Evolutionary conservation across 2,888 invertebrate genomes (phyloP).

Genomic region (Loripinus fragilis): DNA sequence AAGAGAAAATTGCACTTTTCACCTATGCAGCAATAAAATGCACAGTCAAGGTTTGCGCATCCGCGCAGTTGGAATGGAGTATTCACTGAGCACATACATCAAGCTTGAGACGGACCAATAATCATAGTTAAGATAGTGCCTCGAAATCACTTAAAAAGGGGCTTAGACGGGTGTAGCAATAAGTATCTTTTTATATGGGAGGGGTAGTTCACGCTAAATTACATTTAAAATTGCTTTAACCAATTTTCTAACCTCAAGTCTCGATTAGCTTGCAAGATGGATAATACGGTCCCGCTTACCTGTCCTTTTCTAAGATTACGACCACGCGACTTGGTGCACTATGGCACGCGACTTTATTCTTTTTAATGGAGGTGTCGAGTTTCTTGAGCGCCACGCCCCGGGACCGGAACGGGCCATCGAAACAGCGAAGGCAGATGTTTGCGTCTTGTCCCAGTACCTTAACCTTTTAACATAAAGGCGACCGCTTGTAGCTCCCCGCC

Average conservation of each 20-base stretch:
- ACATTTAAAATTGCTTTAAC: constrained; percentile 48
- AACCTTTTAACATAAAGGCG: constrained; percentile 8
- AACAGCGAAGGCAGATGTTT: constrained; percentile 22
- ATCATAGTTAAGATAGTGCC: too few relatives aligned
- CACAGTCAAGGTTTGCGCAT: too few relatives aligned
- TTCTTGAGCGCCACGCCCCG: constrained; percentile 45
- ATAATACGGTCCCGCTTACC: constrained; percentile 44
- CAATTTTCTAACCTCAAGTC: constrained; percentile 47
- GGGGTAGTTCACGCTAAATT: constrained; percentile 60
- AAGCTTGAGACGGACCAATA: too few relatives aligned
- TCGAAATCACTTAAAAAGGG: too few relatives aligned
- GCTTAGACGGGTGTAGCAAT: too few relatives aligned
- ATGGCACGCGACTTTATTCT: constrained; percentile 40
- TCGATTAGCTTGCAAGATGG: constrained; percentile 20
- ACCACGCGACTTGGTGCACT: constrained; percentile 38
- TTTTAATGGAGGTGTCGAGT: constrained; percentile 16
- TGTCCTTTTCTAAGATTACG: constrained; percentile 40
- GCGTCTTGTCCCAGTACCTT: constrained; percentile 2
- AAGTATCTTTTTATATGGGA: constrained; percentile 40
- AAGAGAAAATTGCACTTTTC: too few relatives aligned
- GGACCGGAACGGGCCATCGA: constrained; percentile 22
- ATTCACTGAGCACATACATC: too few relatives aligned
- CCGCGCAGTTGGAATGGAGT: too few relatives aligned
- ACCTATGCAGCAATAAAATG: too few relatives aligned
- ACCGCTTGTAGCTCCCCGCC: neutral